Evolutionary conservation across 1,140 invertebrate species (phyloP), one percentile per base, ranked within the genome.

Genomic region (Protaetia brevitarsis): DNA sequence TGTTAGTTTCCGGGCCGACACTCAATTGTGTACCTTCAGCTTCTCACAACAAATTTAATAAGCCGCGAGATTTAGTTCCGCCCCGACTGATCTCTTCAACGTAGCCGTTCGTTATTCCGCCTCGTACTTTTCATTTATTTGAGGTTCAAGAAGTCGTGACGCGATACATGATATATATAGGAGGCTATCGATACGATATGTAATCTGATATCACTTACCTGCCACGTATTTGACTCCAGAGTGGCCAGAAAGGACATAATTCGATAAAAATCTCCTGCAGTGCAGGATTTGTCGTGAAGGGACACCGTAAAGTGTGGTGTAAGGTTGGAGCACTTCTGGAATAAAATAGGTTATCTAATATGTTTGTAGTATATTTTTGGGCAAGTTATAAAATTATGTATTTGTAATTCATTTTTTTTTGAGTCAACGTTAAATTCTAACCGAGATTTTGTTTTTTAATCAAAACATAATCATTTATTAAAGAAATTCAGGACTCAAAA

Each of bases 211-310:
- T 37, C 8, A 77, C 74, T 78, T 76, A 81, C 80, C 79, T 81
- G 80, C 80, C 80, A 81, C 68, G 78, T 79, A 68, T 79, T 80
- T 56, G 78, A 77, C 68, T 81, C 80, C 68, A 81, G 72, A 45
- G 79, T 80, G 68, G 80, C 79, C 66, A 81, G 73, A 73, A 81
- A 81, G 66, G 80, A 80, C 80, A 81, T 81, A 30, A 60, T 30
- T 27, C 36, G 57, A 59, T 59, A 28, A 59, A 59, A 19, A 3
- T 62, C 29, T 62, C 60, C 60, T 62, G 60, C 60, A 36, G 23
- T 16, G 29, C 60, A 62, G 60, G 29, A 62, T 51, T 26, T 51
- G 19, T 51, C 41, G 41, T 51, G 41, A 51, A 51, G 19, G 41
- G 41, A 16, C 41, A 51, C 41, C 41, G 26, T 23, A 51, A 3